phyloP scores from a whole-genome alignment of 1,140 invertebrate genomes.

The Rhyzopertha dominica region DNA sequence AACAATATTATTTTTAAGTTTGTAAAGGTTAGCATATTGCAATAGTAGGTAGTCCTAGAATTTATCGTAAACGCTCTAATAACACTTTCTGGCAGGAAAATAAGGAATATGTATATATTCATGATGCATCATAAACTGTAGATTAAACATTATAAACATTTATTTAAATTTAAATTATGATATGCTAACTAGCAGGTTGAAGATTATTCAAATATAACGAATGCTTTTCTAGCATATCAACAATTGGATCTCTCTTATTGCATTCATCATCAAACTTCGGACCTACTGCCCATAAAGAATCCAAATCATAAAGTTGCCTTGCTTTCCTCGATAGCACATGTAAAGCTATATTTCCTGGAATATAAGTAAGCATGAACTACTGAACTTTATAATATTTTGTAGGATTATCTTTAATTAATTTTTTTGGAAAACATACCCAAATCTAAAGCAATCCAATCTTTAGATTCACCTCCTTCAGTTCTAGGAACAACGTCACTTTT shows the following conservation, averaged over 20 bases:
- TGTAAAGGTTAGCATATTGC: too few species aligned
- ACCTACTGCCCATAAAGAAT: slow-evolving; percentile 86
- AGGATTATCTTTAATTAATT: slow-evolving; percentile 3
- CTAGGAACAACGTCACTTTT: slow-evolving; percentile 62
- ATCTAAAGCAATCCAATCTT: slow-evolving; percentile 86
- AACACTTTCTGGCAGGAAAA: too few species aligned
- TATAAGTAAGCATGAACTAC: neutral
- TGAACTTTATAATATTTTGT: slow-evolving; percentile 19
- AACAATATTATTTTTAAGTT: too few species aligned
- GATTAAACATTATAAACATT: too few species aligned
- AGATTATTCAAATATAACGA: slow-evolving; percentile 57
- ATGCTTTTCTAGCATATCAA: slow-evolving; percentile 59
- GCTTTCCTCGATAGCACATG: slow-evolving; percentile 74
- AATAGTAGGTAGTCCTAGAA: too few species aligned
- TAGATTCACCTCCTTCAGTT: slow-evolving; percentile 69
- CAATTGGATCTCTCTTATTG: slow-evolving; percentile 53
- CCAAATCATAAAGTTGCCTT: slow-evolving; percentile 76
- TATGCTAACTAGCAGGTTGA: slow-evolving; percentile 50
- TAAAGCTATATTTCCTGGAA: slow-evolving; percentile 80
- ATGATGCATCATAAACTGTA: too few species aligned
- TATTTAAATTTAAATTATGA: too few species aligned
- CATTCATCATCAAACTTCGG: slow-evolving; percentile 68
- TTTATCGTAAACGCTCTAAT: too few species aligned
- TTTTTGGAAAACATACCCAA: slow-evolving; percentile 56
- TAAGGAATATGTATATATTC: too few species aligned